A percentile compares a stretch with the other conserved stretches of the same genome.
Conservation (phyloP, 1,140 invertebrate species). For the Gryllus bimaculatus region DNA sequence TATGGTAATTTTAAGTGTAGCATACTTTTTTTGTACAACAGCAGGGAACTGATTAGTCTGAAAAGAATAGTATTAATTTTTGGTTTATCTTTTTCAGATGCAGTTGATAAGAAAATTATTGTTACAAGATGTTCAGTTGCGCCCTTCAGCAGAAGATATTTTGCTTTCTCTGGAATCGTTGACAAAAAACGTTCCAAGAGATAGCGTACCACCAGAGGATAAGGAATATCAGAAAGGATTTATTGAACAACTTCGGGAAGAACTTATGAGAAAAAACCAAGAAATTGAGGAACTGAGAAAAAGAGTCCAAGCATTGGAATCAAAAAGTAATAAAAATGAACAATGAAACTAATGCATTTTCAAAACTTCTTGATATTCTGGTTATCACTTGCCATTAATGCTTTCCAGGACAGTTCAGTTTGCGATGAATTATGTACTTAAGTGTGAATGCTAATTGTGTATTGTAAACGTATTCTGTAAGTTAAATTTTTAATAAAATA, state of each 20-base stretch:
- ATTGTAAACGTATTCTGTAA: no score
- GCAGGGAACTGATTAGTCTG: no score
- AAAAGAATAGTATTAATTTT: no score
- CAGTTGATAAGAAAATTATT: background rate
- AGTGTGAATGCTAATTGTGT: no score
- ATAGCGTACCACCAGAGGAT: background rate
- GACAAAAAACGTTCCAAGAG: slow-evolving; percentile 3
- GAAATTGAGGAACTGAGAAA: slow-evolving; percentile 13
- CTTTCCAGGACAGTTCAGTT: no score
- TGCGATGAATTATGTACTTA: no score
- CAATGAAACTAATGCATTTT: no score
- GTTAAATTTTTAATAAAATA: no score
- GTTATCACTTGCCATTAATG: no score
- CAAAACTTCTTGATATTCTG: no score
- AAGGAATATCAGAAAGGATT: background rate
- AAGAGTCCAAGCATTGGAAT: background rate
- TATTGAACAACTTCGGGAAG: slow-evolving; percentile 9
- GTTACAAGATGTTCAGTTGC: background rate
- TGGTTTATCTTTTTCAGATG: background rate
- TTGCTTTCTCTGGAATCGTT: background rate
- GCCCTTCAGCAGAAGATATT: slow-evolving; percentile 6
- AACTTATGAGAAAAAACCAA: background rate
- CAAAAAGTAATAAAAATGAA: background rate
- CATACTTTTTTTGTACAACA: no score
- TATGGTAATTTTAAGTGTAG: no score